These are phyloP conservation scores for Rhimphoctona megacephalus DNA, from an alignment of 2,888 invertebrate genomes.

Conservation along the genomic window DNA sequence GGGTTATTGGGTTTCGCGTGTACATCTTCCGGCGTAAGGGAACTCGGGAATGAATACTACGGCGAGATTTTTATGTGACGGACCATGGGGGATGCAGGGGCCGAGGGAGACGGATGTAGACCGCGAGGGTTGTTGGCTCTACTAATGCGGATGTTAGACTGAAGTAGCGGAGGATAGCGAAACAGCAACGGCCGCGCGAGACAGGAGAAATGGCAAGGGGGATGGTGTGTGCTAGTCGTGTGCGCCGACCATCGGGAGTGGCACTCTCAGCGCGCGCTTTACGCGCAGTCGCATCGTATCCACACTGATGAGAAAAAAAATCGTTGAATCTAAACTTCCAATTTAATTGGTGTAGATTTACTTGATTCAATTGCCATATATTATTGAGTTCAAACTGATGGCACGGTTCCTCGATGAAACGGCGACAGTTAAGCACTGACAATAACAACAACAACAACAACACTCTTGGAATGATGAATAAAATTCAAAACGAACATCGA, in stretches of 20 bases:
- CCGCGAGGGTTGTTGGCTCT: slow-evolving; percentile 78
- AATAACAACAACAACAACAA: not conserved
- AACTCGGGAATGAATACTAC: slow-evolving; percentile 27
- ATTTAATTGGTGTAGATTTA: slow-evolving; percentile 38
- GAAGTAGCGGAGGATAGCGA: slow-evolving; percentile 78
- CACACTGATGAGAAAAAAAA: slow-evolving; percentile 22
- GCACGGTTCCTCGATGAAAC: not conserved
- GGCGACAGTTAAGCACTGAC: not conserved
- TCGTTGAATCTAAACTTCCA: slow-evolving; percentile 34
- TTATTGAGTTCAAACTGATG: not conserved
- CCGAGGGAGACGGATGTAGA: slow-evolving; percentile 47
- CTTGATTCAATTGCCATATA: slow-evolving; percentile 13
- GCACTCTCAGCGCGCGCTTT: slow-evolving; percentile 70
- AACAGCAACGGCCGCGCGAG: slow-evolving; percentile 73
- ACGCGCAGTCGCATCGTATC: slow-evolving; percentile 62
- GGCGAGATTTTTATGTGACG: slow-evolving; percentile 23
- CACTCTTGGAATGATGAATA: not conserved
- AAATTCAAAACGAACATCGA: not conserved
- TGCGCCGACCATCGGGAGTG: slow-evolving; percentile 73
- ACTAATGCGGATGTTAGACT: slow-evolving; percentile 83
- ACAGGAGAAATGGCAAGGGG: slow-evolving; percentile 77
- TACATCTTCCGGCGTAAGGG: slow-evolving; percentile 16
- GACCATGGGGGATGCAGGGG: not conserved
- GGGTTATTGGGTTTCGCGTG: slow-evolving; percentile 18
- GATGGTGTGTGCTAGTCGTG: slow-evolving; percentile 67